phyloP scores from a whole-genome alignment of 2,797 vertebrate genomes.

The Mastacembelus armatus region DNA sequence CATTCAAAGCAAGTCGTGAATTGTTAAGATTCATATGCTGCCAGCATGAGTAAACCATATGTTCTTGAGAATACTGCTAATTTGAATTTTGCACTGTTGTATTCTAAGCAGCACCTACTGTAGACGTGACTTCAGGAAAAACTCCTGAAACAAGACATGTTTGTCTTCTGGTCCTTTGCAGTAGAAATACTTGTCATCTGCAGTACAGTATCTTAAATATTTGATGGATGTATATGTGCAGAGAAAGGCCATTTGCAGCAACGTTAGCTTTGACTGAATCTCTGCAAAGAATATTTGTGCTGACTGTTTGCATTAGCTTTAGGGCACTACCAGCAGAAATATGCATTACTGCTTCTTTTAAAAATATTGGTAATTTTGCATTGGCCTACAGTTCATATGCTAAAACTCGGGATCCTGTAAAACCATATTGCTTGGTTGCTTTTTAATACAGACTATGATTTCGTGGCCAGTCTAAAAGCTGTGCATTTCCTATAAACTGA shows the following conservation, averaged over 20 bases:
- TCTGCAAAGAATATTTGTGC: constrained; percentile 28
- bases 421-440: not conserved
- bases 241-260: constrained; percentile 44
- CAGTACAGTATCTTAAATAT: constrained; percentile 51
- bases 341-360: not conserved
- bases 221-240: constrained; percentile 51
- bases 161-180: constrained; percentile 31
- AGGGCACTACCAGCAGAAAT: not conserved
- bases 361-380: not conserved
- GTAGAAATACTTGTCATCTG: constrained; percentile 28
- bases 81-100: not conserved
- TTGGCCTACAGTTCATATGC: not conserved
- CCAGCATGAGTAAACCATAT: not conserved
- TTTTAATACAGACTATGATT: not conserved
- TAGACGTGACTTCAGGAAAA: constrained; percentile 15
- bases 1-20: constrained; percentile 5
- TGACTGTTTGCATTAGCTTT: constrained; percentile 13
- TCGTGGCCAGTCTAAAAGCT: not conserved
- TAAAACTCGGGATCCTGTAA: not conserved
- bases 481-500: not conserved
- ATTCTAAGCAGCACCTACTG: constrained; percentile 13
- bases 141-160: constrained; percentile 1
- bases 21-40: constrained; percentile 5
- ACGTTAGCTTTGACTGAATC: constrained; percentile 37
- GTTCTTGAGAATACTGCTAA: not conserved